These are phyloP conservation scores for Acanthurus lineatus DNA, from an alignment of 2,797 vertebrate species.

Conservation along the genomic window DNA sequence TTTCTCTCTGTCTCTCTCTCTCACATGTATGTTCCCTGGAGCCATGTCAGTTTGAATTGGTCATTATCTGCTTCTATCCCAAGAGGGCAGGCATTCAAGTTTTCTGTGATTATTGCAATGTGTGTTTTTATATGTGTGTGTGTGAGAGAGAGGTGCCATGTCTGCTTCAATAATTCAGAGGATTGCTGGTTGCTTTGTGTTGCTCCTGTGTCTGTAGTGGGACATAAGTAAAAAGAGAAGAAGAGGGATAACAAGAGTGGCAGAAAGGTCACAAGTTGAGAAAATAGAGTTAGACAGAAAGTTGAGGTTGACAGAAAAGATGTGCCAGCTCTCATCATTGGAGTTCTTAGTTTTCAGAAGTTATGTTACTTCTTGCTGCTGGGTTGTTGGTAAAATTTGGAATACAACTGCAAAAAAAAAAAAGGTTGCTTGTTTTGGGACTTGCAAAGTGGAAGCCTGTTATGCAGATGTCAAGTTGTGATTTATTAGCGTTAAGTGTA, in stretches of 20 bases:
- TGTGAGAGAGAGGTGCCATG: background rate
- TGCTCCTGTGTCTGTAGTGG: conserved; percentile 18
- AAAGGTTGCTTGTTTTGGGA: background rate
- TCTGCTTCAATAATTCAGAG: conserved; percentile 55
- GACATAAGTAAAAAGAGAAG: conserved; percentile 3
- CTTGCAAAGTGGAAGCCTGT: background rate
- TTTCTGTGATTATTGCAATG: conserved; percentile 23
- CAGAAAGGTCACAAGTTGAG: background rate
- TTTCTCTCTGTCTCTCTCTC: background rate
- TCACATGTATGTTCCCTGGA: conserved; percentile 27
- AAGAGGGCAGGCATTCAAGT: conserved; percentile 27
- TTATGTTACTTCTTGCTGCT: conserved; percentile 6
- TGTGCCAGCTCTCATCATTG: conserved; percentile 9
- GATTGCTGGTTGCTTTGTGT: conserved; percentile 32
- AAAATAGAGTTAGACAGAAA: conserved; percentile 4
- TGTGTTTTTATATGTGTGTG: conserved; percentile 1
- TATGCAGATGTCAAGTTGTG: background rate
- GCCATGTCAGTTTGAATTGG: conserved; percentile 53
- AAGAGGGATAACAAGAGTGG: conserved; percentile 10
- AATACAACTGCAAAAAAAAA: background rate
- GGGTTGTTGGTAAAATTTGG: background rate
- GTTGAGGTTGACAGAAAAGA: conserved; percentile 34
- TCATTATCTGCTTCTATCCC: conserved; percentile 58
- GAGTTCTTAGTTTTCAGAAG: background rate
- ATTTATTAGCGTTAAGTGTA: background rate